These are phyloP conservation scores for Saturnia japonica DNA, from an alignment of 2,888 invertebrate genomes.

Conservation along the genomic window DNA sequence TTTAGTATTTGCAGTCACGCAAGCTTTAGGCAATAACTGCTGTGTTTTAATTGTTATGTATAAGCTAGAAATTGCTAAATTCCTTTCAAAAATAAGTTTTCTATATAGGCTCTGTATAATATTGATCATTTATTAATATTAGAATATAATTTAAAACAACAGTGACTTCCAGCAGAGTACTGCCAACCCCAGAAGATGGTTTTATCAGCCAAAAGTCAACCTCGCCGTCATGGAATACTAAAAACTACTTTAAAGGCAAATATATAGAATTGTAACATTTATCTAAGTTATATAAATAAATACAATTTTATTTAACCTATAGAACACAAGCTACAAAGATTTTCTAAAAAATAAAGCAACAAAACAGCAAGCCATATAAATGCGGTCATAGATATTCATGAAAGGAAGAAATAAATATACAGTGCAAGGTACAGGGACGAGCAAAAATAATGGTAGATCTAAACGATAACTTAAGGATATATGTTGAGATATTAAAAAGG, in stretches of 20 bases:
- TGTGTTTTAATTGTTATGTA: not conserved
- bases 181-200: not conserved
- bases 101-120: too few relatives aligned
- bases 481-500: not conserved
- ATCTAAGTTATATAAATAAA: not conserved
- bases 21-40: not conserved
- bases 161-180: not conserved
- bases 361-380: not conserved
- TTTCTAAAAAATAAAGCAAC: not conserved
- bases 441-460: not conserved
- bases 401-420: not conserved
- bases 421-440: not conserved
- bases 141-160: too few relatives aligned
- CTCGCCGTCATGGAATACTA: not conserved
- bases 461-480: too few relatives aligned
- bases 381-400: not conserved
- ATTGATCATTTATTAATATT: too few relatives aligned
- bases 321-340: not conserved
- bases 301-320: not conserved
- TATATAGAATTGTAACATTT: not conserved
- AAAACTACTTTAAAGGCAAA: not conserved
- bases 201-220: not conserved
- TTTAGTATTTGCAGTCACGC: slow-evolving; percentile 8
- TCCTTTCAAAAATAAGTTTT: too few relatives aligned
- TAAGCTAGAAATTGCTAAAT: not conserved